Percentiles rank a stretch among this genome's conserved stretches.
These are phyloP conservation scores for Tipula helvola DNA, from an alignment of 2,888 invertebrate species.

Conservation along the genomic window DNA sequence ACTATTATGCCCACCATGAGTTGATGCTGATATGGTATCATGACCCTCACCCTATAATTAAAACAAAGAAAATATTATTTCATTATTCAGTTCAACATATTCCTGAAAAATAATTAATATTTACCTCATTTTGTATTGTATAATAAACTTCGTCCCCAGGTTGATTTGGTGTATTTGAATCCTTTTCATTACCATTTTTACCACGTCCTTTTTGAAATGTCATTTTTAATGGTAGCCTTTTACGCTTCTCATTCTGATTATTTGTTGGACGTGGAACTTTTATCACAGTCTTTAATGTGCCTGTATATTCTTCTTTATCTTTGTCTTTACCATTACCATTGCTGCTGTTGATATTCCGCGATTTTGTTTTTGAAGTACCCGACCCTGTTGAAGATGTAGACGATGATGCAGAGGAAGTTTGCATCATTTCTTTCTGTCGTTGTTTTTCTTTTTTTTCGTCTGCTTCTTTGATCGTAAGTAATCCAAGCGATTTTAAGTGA, in stretches of 20 bases:
- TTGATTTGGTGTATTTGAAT: slow-evolving; percentile 25
- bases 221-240: slow-evolving; percentile 60
- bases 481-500: slow-evolving; percentile 58
- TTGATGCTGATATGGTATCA: slow-evolving; percentile 19
- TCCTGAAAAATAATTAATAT: slow-evolving; percentile 15
- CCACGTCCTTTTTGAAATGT: slow-evolving; percentile 60
- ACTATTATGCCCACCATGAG: slow-evolving; percentile 46
- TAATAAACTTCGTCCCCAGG: slow-evolving; percentile 41
- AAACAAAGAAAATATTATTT: slow-evolving; percentile 18
- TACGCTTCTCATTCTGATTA: slow-evolving; percentile 13
- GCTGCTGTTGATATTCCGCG: background rate
- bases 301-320: slow-evolving; percentile 47
- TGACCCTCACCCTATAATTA: slow-evolving; percentile 40
- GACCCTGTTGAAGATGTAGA: background rate
- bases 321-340: slow-evolving; percentile 15
- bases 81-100: background rate
- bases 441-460: slow-evolving; percentile 49
- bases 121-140: slow-evolving; percentile 59
- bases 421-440: slow-evolving; percentile 36
- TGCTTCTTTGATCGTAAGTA: slow-evolving; percentile 61
- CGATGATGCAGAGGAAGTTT: slow-evolving; percentile 14
- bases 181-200: slow-evolving; percentile 39
- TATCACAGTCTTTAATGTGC: slow-evolving; percentile 73
- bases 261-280: slow-evolving; percentile 48
- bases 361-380: slow-evolving; percentile 5